phyloP scores from a whole-genome alignment of 2,797 vertebrate genomes.

The Phrynocephalus guinanensis region DNA sequence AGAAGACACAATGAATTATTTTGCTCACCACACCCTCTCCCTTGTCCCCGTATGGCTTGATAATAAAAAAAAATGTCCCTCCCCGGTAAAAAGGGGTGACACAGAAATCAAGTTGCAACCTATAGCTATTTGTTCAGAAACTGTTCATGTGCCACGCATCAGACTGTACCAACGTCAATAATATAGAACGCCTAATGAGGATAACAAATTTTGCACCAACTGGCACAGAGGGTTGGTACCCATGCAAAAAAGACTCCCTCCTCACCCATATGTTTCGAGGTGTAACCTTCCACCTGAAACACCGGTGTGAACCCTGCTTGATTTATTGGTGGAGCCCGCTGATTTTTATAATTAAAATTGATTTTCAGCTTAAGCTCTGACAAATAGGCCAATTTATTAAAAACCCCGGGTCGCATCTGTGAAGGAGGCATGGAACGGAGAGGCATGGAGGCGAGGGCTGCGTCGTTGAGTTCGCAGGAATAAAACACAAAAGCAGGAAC shows the following conservation, averaged over 20 bases:
- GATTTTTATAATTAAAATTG: constrained; percentile 83
- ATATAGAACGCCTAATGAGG: constrained; percentile 50
- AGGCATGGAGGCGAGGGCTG: not conserved
- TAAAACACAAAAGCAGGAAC: not conserved
- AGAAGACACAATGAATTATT: constrained; percentile 12
- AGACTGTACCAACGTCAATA: constrained; percentile 49
- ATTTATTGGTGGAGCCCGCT: constrained; percentile 71
- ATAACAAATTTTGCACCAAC: constrained; percentile 58
- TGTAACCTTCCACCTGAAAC: constrained; percentile 63
- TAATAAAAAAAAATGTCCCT: constrained; percentile 35
- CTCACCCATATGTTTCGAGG: constrained; percentile 51
- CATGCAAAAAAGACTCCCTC: constrained; percentile 45
- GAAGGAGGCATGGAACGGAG: not conserved
- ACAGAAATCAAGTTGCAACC: constrained; percentile 68
- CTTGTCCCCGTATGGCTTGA: not conserved
- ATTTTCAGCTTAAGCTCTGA: constrained; percentile 75
- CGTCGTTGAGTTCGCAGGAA: not conserved
- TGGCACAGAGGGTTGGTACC: constrained; percentile 20
- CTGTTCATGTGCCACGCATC: constrained; percentile 33
- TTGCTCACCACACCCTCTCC: not conserved
- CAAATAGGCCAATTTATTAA: constrained; percentile 65
- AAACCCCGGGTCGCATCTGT: constrained; percentile 61
- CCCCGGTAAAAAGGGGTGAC: constrained; percentile 25
- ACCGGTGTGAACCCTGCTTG: constrained; percentile 6
- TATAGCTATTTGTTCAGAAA: constrained; percentile 51